Base-by-base conservation (phyloP, 2,113 vertebrate genomes). In the Oncorhynchus gorbuscha region DNA sequence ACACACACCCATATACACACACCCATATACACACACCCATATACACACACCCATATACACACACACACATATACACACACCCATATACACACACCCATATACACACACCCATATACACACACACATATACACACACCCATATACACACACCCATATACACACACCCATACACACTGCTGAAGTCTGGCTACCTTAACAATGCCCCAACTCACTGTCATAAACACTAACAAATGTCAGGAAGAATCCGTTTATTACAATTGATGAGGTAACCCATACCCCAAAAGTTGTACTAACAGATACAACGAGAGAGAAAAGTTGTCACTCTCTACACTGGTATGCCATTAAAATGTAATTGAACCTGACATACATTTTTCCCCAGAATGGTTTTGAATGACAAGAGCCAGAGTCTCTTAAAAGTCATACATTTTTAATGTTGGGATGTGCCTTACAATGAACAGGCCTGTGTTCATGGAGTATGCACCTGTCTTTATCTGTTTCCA, bases 1-100 rank as follows among this genome's bases (percentile, higher is more conserved):
- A 69, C n/a, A 66, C 68, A n/a, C n/a, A n/a, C n/a, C n/a, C n/a
- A n/a, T n/a, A 49, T n/a, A 49, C 4, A 69, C 67, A 45, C 39
- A 69, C 35, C 0, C 8, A 45, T 4, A 69, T 16, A 69, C n/a
- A 66, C 68, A n/a, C n/a, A n/a, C n/a, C n/a, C n/a, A n/a, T n/a
- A 49, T n/a, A 49, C 4, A 69, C 67, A 45, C 39, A 69, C 35
- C 0, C 8, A 45, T 4, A 69, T 16, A 69, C n/a, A 66, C 68
- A n/a, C n/a, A n/a, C n/a, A n/a, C n/a, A n/a, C n/a, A n/a, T n/a
- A 49, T n/a, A 49, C 4, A 69, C 67, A 45, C 39, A 69, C 35
- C 0, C 8, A 45, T 4, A 69, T 16, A 69, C n/a, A 66, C 68
- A n/a, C n/a, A n/a, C n/a, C n/a, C n/a, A n/a, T n/a, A 49, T n/a